phyloP scores from a whole-genome alignment of 2,888 invertebrate genomes.

The Clitarchus hookeri region DNA sequence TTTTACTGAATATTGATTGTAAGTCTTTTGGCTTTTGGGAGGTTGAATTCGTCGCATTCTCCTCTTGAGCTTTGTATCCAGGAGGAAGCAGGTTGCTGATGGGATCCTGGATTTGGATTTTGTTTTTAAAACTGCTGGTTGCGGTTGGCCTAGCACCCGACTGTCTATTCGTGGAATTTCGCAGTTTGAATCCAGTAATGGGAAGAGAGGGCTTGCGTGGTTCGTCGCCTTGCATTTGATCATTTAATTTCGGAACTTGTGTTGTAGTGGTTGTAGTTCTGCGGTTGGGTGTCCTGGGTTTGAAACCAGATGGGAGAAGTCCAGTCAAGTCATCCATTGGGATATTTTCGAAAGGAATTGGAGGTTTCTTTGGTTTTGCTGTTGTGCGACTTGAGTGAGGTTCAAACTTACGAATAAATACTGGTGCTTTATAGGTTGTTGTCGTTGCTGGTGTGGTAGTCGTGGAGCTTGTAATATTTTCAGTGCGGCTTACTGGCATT shows the following conservation, averaged over 20 bases:
- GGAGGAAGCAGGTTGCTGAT: slow-evolving; percentile 26
- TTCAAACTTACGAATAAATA: slow-evolving; percentile 47
- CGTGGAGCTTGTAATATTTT: slow-evolving; percentile 57
- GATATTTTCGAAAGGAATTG: slow-evolving; percentile 46
- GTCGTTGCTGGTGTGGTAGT: slow-evolving; percentile 46
- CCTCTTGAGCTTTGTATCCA: slow-evolving; percentile 17
- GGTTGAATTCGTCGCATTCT: background rate
- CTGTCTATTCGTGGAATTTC: slow-evolving; percentile 57
- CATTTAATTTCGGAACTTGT: slow-evolving; percentile 52
- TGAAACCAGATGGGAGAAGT: slow-evolving; percentile 67
- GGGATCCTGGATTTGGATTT: background rate
- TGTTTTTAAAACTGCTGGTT: slow-evolving; percentile 3
- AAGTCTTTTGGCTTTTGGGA: background rate
- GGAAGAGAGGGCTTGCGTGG: slow-evolving; percentile 46
- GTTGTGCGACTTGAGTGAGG: slow-evolving; percentile 44
- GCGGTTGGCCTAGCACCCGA: slow-evolving; percentile 50
- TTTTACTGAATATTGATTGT: slow-evolving; percentile 1
- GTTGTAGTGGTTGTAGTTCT: slow-evolving; percentile 42
- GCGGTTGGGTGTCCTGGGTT: slow-evolving; percentile 46
- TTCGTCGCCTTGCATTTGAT: slow-evolving; percentile 58
- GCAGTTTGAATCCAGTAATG: slow-evolving; percentile 18
- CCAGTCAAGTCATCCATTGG: slow-evolving; percentile 64
- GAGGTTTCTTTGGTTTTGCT: slow-evolving; percentile 44
- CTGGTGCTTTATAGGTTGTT: slow-evolving; percentile 41
- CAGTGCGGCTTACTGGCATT: slow-evolving; percentile 36